Evolutionary conservation across 2,797 vertebrate species (phyloP).

Genomic region (Percopsis omiscomaycus): DNA sequence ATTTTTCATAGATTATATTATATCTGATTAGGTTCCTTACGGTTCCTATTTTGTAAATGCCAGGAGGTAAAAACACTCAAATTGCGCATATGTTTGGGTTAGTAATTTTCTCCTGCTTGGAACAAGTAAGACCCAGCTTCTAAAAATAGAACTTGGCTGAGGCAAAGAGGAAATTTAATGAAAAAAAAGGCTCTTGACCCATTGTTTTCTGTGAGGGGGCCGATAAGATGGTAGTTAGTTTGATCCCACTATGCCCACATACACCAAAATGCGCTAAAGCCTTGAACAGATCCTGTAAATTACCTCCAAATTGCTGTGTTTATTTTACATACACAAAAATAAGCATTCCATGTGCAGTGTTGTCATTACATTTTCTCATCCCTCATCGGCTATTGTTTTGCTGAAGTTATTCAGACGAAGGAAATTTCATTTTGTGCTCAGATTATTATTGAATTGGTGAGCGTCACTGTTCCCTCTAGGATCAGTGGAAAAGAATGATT

Average conservation of each 20-base stretch:
- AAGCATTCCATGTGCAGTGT: not conserved
- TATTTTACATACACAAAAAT: constrained; percentile 17
- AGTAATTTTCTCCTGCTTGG: constrained; percentile 40
- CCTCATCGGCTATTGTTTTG: constrained; percentile 9
- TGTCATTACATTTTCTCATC: not conserved
- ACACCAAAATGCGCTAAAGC: constrained; percentile 30
- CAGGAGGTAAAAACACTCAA: constrained; percentile 23
- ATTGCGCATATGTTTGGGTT: constrained; percentile 36
- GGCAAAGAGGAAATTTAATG: constrained; percentile 55
- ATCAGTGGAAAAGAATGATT: constrained; percentile 38
- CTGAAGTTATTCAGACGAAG: constrained; percentile 16
- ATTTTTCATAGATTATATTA: constrained; percentile 5
- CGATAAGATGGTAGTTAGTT: constrained; percentile 52
- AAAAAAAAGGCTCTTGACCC: constrained; percentile 35
- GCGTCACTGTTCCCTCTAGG: constrained; percentile 23
- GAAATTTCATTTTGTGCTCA: constrained; percentile 18
- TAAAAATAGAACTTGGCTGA: constrained; percentile 47
- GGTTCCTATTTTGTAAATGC: constrained; percentile 4
- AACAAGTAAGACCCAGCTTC: constrained; percentile 33
- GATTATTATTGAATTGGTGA: constrained; percentile 32
- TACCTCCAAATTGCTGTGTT: constrained; percentile 27
- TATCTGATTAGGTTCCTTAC: constrained; percentile 19
- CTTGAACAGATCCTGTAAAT: constrained; percentile 15
- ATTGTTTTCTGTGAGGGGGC: constrained; percentile 50
- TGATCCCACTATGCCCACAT: constrained; percentile 8